These are phyloP conservation scores for Thymelicus sylvestris DNA, from an alignment of 2,888 invertebrate genomes.

Conservation along the genomic window DNA sequence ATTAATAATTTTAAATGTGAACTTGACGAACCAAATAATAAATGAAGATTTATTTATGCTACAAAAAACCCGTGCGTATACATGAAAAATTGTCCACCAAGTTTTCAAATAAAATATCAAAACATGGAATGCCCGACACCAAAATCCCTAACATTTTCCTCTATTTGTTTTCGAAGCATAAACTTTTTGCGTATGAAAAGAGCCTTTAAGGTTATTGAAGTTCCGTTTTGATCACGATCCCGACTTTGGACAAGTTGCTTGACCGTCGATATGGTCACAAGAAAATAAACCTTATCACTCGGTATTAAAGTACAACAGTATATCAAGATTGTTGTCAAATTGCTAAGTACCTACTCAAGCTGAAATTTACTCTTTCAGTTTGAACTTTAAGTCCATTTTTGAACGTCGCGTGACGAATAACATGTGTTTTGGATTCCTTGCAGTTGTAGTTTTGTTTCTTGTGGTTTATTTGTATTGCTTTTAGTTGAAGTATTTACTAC, in stretches of 20 bases:
- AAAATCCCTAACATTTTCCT: slow-evolving; percentile 10
- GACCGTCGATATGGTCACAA: neutral
- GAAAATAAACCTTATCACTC: neutral
- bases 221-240: slow-evolving; percentile 19
- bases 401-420: neutral
- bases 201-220: slow-evolving; percentile 31
- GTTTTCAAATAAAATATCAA: neutral
- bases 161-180: slow-evolving; percentile 14
- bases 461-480: slow-evolving; percentile 8
- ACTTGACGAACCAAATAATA: no score
- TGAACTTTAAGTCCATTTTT: neutral
- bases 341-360: neutral
- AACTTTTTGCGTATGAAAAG: slow-evolving; percentile 26
- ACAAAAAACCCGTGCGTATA: neutral
- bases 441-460: slow-evolving; percentile 8
- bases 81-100: neutral
- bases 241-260: slow-evolving; percentile 27
- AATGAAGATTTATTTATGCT: no score
- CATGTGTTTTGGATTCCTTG: slow-evolving; percentile 15
- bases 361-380: neutral
- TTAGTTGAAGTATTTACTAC: slow-evolving; percentile 5
- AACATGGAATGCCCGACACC: neutral
- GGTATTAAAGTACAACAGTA: neutral
- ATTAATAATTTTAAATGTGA: no score
- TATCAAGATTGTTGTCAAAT: neutral